Evolutionary conservation across 2,888 invertebrate genomes (phyloP).

Genomic region (Macrophya alboannulata): DNA sequence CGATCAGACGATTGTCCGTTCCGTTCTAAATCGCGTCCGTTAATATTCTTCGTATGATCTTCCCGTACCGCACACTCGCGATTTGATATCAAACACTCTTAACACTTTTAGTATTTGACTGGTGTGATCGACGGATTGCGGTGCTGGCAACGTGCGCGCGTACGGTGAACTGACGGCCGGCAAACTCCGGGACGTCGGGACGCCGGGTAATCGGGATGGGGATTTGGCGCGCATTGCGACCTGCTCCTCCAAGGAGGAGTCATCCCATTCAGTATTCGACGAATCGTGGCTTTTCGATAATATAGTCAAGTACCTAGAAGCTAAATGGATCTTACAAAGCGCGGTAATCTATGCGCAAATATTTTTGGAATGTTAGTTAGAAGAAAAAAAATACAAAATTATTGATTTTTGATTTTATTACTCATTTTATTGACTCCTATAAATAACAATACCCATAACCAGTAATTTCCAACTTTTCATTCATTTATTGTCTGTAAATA

Average conservation of each 20-base stretch:
- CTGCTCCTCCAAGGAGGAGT: constrained; percentile 42
- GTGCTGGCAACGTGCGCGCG: constrained; percentile 57
- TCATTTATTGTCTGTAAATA: too few species aligned
- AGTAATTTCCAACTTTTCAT: background rate
- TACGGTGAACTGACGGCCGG: constrained; percentile 46
- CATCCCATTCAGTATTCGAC: constrained; percentile 21
- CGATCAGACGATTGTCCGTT: background rate
- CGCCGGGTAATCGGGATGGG: constrained; percentile 46
- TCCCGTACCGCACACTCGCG: constrained; percentile 14
- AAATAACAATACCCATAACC: background rate
- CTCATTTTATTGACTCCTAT: background rate
- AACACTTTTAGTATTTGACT: constrained; percentile 11
- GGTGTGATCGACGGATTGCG: constrained; percentile 46
- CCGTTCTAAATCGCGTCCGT: background rate
- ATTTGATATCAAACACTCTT: constrained; percentile 6
- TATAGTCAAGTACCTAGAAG: background rate
- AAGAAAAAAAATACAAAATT: background rate
- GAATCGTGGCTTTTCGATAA: background rate
- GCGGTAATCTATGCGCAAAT: constrained; percentile 4
- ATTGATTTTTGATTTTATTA: background rate
- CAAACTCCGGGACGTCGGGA: constrained; percentile 54
- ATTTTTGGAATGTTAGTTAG: background rate
- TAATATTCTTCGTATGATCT: background rate
- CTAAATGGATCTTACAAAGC: background rate
- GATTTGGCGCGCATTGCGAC: constrained; percentile 53